Percentiles rank a stretch among this genome's conserved stretches.
Conservation (phyloP, 2,113 vertebrate genomes). For the Chaetura pelagica region DNA sequence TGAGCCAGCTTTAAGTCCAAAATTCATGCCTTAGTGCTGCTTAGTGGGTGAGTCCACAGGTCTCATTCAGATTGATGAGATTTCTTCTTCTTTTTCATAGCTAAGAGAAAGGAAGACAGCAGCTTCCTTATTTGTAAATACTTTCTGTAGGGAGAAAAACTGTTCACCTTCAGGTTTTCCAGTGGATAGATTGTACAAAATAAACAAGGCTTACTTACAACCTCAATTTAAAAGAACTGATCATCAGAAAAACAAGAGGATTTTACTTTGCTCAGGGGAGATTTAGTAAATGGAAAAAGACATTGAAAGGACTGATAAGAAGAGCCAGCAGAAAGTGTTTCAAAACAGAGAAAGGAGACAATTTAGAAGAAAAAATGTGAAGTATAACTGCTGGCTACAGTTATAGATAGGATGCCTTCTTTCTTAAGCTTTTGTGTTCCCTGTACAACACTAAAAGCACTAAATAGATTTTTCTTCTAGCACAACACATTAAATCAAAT, state of each 20-base stretch:
- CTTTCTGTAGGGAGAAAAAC: background rate
- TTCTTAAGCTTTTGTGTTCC: background rate
- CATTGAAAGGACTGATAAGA: background rate
- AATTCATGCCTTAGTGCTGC: background rate
- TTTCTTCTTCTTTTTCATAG: background rate
- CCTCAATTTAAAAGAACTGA: conserved; percentile 27
- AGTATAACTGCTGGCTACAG: background rate
- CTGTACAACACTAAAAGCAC: background rate
- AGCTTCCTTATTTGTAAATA: conserved; percentile 1
- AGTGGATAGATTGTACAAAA: background rate
- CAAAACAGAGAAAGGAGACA: background rate
- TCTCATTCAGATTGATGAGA: background rate
- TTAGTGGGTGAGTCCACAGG: background rate
- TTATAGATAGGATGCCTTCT: background rate
- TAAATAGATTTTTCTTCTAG: background rate
- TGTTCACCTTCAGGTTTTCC: background rate
- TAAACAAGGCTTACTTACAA: background rate
- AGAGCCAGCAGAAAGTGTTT: background rate
- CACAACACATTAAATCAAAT: background rate
- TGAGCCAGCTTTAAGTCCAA: background rate
- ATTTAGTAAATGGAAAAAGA: conserved; percentile 18
- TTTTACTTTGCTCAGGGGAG: conserved; percentile 9
- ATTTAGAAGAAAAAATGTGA: background rate
- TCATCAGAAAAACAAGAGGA: background rate
- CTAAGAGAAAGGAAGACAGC: background rate